phyloP scores from a whole-genome alignment of 2,888 invertebrate species.

The Exephanes ischioxanthus region DNA sequence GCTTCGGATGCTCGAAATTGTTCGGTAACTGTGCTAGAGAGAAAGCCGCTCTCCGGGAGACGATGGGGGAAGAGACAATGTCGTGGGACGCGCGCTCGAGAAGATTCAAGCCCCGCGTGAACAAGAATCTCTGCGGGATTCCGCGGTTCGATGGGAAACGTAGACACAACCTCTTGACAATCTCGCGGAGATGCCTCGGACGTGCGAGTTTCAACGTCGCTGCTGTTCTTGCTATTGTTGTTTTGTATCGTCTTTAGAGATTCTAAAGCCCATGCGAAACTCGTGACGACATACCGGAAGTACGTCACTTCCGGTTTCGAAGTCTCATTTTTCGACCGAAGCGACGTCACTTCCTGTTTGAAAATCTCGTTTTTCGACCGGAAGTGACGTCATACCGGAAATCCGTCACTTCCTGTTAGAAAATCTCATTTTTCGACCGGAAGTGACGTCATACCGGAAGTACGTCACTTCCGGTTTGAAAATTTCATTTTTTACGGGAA shows the following conservation, averaged over 20 bases:
- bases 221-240: neutral
- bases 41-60: constrained; percentile 2
- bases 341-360: no score
- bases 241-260: neutral
- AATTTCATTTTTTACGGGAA: no score
- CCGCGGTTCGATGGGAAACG: constrained; percentile 40
- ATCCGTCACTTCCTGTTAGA: no score
- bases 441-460: no score
- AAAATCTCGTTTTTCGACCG: no score
- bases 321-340: no score
- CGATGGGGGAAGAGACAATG: constrained; percentile 17
- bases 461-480: no score
- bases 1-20: constrained; percentile 63
- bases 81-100: constrained; percentile 41
- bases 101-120: constrained; percentile 62
- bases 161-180: constrained; percentile 18
- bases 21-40: constrained; percentile 58
- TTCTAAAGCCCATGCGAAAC: no score
- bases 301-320: no score
- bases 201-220: neutral
- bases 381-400: no score
- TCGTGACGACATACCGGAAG: no score
- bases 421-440: no score
- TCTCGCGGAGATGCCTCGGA: neutral
- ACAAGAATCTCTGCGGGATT: constrained; percentile 61